Conservation (phyloP, 2,888 invertebrate species). For the Drosophila stalkeri region DNA sequence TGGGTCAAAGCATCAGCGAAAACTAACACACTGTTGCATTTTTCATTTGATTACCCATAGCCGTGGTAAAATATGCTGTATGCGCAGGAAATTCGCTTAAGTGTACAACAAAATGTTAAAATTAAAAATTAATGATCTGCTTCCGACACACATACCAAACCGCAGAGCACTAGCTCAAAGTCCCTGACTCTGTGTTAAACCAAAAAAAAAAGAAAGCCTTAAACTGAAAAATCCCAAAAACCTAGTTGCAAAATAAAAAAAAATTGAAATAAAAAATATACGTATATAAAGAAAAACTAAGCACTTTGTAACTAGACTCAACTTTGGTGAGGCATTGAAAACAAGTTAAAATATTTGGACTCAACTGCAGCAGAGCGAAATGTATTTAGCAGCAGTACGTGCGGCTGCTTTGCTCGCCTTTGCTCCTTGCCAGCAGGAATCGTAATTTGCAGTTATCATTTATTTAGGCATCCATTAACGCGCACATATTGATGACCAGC, state of each 20-base stretch:
- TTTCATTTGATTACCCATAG: slow-evolving; percentile 61
- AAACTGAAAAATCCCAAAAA: slow-evolving; percentile 31
- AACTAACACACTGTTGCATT: slow-evolving; percentile 61
- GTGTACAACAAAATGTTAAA: slow-evolving; percentile 73
- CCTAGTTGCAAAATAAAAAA: slow-evolving; percentile 19
- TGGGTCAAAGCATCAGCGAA: slow-evolving; percentile 21
- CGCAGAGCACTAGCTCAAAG: slow-evolving; percentile 38
- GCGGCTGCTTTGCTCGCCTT: slow-evolving; percentile 41
- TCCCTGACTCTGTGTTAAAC: background rate
- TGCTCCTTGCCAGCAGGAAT: slow-evolving; percentile 49
- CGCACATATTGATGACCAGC: slow-evolving; percentile 74
- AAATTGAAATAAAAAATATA: background rate
- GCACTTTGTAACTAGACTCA: slow-evolving; percentile 41
- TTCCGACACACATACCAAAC: slow-evolving; percentile 47
- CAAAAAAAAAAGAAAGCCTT: background rate
- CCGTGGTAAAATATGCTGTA: slow-evolving; percentile 40
- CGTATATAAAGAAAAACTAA: slow-evolving; percentile 26
- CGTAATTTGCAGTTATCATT: slow-evolving; percentile 81
- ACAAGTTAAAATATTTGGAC: slow-evolving; percentile 78
- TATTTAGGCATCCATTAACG: slow-evolving; percentile 80
- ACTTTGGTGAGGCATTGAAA: slow-evolving; percentile 39
- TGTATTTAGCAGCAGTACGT: slow-evolving; percentile 74
- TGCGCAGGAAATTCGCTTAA: slow-evolving; percentile 61
- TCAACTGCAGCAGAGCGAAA: slow-evolving; percentile 71
- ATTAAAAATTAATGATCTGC: slow-evolving; percentile 77